Base-by-base conservation (phyloP, 1,140 invertebrate species). In the Neuroterus valhalla region DNA sequence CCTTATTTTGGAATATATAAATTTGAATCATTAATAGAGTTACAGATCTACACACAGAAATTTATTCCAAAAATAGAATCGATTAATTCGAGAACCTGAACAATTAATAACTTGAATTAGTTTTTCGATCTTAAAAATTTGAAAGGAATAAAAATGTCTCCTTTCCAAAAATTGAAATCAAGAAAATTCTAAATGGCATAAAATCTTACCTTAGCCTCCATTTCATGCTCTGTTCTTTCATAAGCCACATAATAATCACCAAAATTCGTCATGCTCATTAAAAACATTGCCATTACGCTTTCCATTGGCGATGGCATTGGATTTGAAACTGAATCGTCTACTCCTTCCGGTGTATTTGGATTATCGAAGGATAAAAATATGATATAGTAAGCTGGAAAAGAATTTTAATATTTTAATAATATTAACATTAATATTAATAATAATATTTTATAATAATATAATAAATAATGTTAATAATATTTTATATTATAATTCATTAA, bases 181-280 rank as follows among this genome's bases (percentile, higher is more conserved):
- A 4, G 26, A 50, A 50, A 50, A 21, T 19, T 10, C 17, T 10
- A 8, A 50, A 50, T 50, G 5, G 21, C 17, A 11, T 10, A 50
- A 50, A 21, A 19, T 5, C 3, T 81, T 90, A 96, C 96, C 92
- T 98, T 98, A 10, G 96, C 97, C 82, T 97, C 94, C 66, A 94
- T 93, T 86, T 96, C 94, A 86, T 98, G 96, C 75, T 95, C 94
- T 0, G 97, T 98, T 78, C 93, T 93, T 73, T 95, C 94, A 87
- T 99, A 97, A 0, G 96, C 94, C 2, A 93, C 93, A 86, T 97
- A 99, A 83, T 98, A 97, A 85, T 97, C 96, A 0, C 96, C 97
- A 86, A 99, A 99, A 78, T 98, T 98, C 2, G 97, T 97, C 79
- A 99, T 92, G 0, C 98, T 99, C 96, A 99, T 98, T 26, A 99